These are phyloP conservation scores for Opisthograptis luteolata DNA, from an alignment of 2,888 invertebrate species.

Conservation along the genomic window DNA sequence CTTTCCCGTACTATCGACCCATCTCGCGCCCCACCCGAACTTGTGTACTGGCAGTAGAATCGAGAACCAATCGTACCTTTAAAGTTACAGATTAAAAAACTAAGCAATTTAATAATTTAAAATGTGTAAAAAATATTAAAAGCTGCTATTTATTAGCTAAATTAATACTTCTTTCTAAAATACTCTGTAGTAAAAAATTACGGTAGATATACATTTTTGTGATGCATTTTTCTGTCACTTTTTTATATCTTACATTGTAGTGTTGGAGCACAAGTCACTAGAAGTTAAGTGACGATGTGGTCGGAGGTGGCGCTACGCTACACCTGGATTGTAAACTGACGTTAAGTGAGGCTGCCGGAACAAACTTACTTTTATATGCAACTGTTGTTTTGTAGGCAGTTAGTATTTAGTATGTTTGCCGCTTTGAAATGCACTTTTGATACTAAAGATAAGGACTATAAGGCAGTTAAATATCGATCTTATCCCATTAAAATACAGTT, in stretches of 20 bases:
- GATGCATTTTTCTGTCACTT: slow-evolving; percentile 23
- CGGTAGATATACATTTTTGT: slow-evolving; percentile 15
- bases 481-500: neutral
- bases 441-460: too few species aligned
- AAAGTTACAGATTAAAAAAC: slow-evolving; percentile 32
- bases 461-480: too few species aligned
- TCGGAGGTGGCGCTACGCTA: too few species aligned
- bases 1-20: slow-evolving; percentile 22
- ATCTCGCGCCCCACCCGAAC: slow-evolving; percentile 6
- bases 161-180: slow-evolving; percentile 68
- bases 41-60: slow-evolving; percentile 31
- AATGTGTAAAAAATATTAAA: slow-evolving; percentile 44
- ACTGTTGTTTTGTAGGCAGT: too few species aligned
- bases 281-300: too few species aligned
- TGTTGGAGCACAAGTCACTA: too few species aligned
- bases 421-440: too few species aligned
- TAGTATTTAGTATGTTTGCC: too few species aligned
- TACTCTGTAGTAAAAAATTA: slow-evolving; percentile 51
- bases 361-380: too few species aligned
- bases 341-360: too few species aligned
- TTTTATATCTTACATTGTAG: too few species aligned
- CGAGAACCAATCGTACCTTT: slow-evolving; percentile 28
- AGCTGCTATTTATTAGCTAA: slow-evolving; percentile 53
- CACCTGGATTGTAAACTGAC: too few species aligned
- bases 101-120: slow-evolving; percentile 40